These are phyloP conservation scores for Drosophila putrida DNA, from an alignment of 2,888 invertebrate genomes.

Conservation along the genomic window DNA sequence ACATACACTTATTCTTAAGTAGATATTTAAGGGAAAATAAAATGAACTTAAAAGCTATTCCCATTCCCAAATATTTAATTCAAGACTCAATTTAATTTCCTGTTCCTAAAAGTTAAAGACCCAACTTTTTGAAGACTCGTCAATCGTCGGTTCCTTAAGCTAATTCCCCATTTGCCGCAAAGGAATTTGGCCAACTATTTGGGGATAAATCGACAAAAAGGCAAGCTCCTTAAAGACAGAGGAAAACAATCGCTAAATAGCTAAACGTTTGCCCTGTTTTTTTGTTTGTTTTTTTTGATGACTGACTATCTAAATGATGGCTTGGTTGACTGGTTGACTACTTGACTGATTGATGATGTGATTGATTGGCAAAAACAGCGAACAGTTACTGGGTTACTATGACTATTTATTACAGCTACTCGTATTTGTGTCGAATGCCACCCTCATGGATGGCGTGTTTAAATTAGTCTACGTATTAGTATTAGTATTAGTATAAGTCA, in stretches of 20 bases:
- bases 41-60: neutral
- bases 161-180: neutral
- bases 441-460: conserved; percentile 28
- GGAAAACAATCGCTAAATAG: neutral
- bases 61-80: neutral
- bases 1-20: too few species aligned
- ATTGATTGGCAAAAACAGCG: conserved; percentile 56
- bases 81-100: too few species aligned
- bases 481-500: conserved; percentile 37
- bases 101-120: too few species aligned
- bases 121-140: neutral
- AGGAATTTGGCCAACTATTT: neutral
- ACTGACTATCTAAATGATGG: conserved; percentile 26
- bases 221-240: neutral
- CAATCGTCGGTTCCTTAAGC: neutral
- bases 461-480: conserved; percentile 49
- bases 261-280: conserved; percentile 8
- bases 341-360: conserved; percentile 58
- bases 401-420: conserved; percentile 74
- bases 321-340: conserved; percentile 41
- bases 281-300: conserved; percentile 5
- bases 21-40: too few species aligned
- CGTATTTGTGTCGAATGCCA: conserved; percentile 61
- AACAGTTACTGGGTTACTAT: conserved; percentile 67
- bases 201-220: neutral